Conservation (phyloP, 2,888 invertebrate species). For the Tribolium freemani region DNA sequence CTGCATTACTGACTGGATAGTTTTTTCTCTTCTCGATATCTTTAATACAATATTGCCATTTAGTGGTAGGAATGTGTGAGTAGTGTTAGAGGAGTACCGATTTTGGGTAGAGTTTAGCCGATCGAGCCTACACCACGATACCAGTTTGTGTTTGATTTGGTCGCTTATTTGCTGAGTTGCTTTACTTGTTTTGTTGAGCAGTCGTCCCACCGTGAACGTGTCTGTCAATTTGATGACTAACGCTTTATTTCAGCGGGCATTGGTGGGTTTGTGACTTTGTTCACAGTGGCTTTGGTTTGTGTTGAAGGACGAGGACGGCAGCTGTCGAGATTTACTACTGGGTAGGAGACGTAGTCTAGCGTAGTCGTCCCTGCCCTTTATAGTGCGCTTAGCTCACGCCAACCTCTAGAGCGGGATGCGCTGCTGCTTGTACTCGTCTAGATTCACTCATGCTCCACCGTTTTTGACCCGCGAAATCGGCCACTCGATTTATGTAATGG, state of each 20-base stretch:
- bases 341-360: slow-evolving; percentile 59
- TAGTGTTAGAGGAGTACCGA: slow-evolving; percentile 35
- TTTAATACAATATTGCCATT: slow-evolving; percentile 35
- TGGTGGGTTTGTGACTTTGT: slow-evolving; percentile 67
- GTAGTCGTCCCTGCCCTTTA: slow-evolving; percentile 40
- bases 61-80: slow-evolving; percentile 50
- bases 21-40: slow-evolving; percentile 41
- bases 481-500: too few species aligned
- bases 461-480: slow-evolving; percentile 24
- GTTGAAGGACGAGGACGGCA: slow-evolving; percentile 64
- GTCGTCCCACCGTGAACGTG: slow-evolving; percentile 30
- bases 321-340: slow-evolving; percentile 57
- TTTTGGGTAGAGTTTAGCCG: slow-evolving; percentile 14
- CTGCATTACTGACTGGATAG: slow-evolving; percentile 51
- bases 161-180: slow-evolving; percentile 63
- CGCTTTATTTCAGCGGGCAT: slow-evolving; percentile 64
- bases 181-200: slow-evolving; percentile 60
- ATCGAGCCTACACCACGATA: slow-evolving; percentile 49
- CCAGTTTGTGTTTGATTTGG: slow-evolving; percentile 55
- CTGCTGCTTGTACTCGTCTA: slow-evolving; percentile 63
- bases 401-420: slow-evolving; percentile 50
- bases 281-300: slow-evolving; percentile 67
- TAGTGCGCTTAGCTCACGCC: slow-evolving; percentile 57
- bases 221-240: slow-evolving; percentile 54
- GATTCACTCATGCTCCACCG: slow-evolving; percentile 54